Percentiles rank a stretch among this genome's conserved stretches.
Conservation (phyloP, 2,888 invertebrate genomes). For the Nudaria mundana region DNA sequence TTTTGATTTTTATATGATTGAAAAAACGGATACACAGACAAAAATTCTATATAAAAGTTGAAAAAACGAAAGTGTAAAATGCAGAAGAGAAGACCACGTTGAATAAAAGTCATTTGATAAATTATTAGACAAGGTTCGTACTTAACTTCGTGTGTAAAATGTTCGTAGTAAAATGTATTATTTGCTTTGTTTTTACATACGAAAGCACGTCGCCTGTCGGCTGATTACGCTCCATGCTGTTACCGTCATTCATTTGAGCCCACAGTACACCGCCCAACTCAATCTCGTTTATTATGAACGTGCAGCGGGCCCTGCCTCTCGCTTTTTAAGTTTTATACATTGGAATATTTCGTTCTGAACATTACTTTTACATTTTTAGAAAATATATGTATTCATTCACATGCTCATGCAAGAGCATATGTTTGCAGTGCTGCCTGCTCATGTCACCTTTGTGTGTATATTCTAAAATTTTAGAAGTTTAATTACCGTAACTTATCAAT, state of each 20-base stretch:
- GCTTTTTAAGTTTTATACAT: slow-evolving; percentile 54
- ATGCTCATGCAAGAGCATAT: slow-evolving; percentile 38
- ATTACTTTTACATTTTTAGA: slow-evolving; percentile 61
- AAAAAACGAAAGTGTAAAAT: slow-evolving; percentile 12
- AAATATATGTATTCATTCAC: slow-evolving; percentile 35
- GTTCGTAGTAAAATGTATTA: slow-evolving; percentile 46
- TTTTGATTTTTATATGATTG: no score
- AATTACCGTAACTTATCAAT: no score
- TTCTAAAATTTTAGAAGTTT: no score
- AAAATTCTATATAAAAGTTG: slow-evolving; percentile 20
- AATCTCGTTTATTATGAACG: slow-evolving; percentile 77
- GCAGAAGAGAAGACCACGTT: slow-evolving; percentile 30
- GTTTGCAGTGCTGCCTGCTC: slow-evolving; percentile 17
- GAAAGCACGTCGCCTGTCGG: slow-evolving; percentile 63
- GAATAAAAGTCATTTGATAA: slow-evolving; percentile 37
- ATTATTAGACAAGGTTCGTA: slow-evolving; percentile 30
- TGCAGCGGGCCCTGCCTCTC: slow-evolving; percentile 58
- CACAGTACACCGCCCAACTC: slow-evolving; percentile 66
- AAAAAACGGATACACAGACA: no score
- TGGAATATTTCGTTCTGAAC: slow-evolving; percentile 61
- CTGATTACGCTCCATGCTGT: slow-evolving; percentile 69
- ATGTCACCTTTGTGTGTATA: no score
- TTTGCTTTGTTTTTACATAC: slow-evolving; percentile 66
- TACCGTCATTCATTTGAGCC: slow-evolving; percentile 75
- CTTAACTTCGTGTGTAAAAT: slow-evolving; percentile 41